Evolutionary conservation across 2,797 vertebrate species (phyloP).

Genomic region (Danio albolineatus): DNA sequence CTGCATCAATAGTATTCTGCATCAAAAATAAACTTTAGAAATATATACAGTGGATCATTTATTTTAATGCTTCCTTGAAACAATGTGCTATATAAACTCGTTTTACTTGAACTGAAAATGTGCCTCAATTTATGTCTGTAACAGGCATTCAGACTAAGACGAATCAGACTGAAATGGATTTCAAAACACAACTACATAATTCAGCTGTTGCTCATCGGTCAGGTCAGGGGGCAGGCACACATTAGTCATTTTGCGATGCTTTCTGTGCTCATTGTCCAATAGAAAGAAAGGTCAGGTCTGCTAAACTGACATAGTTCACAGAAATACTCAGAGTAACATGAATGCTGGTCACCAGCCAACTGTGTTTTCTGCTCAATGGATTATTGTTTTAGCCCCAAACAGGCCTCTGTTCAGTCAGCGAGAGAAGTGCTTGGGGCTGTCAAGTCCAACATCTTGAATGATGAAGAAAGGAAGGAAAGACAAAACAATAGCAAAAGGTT

Average conservation of each 20-base stretch:
- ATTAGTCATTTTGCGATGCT: slow-evolving; percentile 11
- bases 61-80: not conserved
- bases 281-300: slow-evolving; percentile 68
- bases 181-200: not conserved
- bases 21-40: too few relatives aligned
- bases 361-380: slow-evolving; percentile 72
- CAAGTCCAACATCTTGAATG: slow-evolving; percentile 30
- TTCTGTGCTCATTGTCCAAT: slow-evolving; percentile 60
- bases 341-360: slow-evolving; percentile 68
- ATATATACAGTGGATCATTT: not conserved
- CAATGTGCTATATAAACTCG: not conserved
- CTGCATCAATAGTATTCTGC: too few relatives aligned
- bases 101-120: not conserved
- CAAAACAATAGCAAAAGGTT: slow-evolving; percentile 13
- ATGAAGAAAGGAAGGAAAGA: slow-evolving; percentile 38
- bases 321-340: slow-evolving; percentile 67
- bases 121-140: not conserved
- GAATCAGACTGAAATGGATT: not conserved
- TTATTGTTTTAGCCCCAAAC: slow-evolving; percentile 69
- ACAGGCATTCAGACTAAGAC: not conserved
- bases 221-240: slow-evolving; percentile 6
- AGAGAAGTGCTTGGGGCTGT: slow-evolving; percentile 50
- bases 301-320: slow-evolving; percentile 68
- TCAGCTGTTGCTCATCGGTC: not conserved
- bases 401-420: slow-evolving; percentile 56